Percentiles rank a stretch among this genome's conserved stretches.
Conservation (phyloP, 2,888 invertebrate genomes). For the Caenorhabditis zanzibari region DNA sequence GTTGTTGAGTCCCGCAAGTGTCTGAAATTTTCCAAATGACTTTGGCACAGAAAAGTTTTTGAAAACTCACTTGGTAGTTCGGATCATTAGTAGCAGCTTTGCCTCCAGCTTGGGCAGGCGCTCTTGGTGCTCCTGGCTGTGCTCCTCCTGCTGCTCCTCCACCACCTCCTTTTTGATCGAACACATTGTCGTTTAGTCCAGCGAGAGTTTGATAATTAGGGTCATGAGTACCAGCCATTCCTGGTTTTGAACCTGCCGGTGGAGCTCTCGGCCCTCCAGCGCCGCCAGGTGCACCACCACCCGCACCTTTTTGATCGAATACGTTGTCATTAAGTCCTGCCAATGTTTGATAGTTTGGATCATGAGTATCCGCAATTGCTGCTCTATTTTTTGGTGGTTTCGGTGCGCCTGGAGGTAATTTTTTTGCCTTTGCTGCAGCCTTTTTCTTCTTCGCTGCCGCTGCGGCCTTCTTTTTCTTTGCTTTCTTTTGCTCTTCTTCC, state of each 20-base stretch:
- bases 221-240: slow-evolving; percentile 61
- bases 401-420: slow-evolving; percentile 40
- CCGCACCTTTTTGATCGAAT: slow-evolving; percentile 37
- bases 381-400: slow-evolving; percentile 48
- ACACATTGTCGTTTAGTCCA: slow-evolving; percentile 38
- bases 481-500: slow-evolving; percentile 6
- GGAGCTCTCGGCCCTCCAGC: slow-evolving; percentile 27
- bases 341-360: slow-evolving; percentile 59
- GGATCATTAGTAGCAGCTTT: slow-evolving; percentile 42
- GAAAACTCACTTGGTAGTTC: slow-evolving; percentile 23
- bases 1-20: slow-evolving; percentile 54
- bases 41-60: background rate
- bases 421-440: slow-evolving; percentile 21
- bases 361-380: slow-evolving; percentile 40
- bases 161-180: slow-evolving; percentile 26
- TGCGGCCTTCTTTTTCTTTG: slow-evolving; percentile 13
- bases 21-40: slow-evolving; percentile 16
- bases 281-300: background rate
- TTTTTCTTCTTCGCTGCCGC: slow-evolving; percentile 28
- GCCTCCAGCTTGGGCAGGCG: slow-evolving; percentile 13
- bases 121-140: slow-evolving; percentile 10
- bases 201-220: slow-evolving; percentile 61
- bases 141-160: slow-evolving; percentile 9
- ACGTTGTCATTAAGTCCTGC: slow-evolving; percentile 55
- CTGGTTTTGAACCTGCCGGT: slow-evolving; percentile 38